Evolutionary conservation across 2,888 invertebrate genomes (phyloP).

Genomic region (Agriotes lineatus): DNA sequence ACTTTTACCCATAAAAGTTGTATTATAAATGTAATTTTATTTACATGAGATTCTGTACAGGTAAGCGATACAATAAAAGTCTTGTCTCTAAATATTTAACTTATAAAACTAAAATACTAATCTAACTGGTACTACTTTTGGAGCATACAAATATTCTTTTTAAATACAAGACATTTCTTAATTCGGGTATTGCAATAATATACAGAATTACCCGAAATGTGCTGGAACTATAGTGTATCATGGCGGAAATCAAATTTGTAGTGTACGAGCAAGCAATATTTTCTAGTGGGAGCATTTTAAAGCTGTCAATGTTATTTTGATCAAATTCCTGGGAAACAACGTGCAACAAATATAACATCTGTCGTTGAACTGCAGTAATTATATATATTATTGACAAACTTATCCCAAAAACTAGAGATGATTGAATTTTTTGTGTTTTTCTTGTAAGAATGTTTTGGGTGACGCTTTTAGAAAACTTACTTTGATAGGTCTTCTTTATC

Average conservation of each 20-base stretch:
- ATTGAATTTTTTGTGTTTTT: conserved; percentile 55
- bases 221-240: conserved; percentile 58
- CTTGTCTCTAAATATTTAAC: no score
- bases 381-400: conserved; percentile 55
- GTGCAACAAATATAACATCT: conserved; percentile 56
- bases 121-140: no score
- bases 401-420: conserved; percentile 56
- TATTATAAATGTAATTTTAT: no score
- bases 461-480: conserved; percentile 50
- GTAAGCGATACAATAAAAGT: no score
- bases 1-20: no score
- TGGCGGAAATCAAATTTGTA: conserved; percentile 53
- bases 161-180: conserved; percentile 28
- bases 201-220: conserved; percentile 53
- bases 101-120: no score
- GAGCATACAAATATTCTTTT: not conserved
- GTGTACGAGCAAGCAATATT: conserved; percentile 52
- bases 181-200: conserved; percentile 41
- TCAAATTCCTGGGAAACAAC: conserved; percentile 47
- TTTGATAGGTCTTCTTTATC: conserved; percentile 54
- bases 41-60: no score
- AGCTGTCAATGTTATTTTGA: conserved; percentile 50
- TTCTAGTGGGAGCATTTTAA: conserved; percentile 59
- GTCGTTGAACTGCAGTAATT: conserved; percentile 59
- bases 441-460: conserved; percentile 56